Base-by-base conservation (phyloP, 2,797 vertebrate genomes). In the Clarias platycephalus region DNA sequence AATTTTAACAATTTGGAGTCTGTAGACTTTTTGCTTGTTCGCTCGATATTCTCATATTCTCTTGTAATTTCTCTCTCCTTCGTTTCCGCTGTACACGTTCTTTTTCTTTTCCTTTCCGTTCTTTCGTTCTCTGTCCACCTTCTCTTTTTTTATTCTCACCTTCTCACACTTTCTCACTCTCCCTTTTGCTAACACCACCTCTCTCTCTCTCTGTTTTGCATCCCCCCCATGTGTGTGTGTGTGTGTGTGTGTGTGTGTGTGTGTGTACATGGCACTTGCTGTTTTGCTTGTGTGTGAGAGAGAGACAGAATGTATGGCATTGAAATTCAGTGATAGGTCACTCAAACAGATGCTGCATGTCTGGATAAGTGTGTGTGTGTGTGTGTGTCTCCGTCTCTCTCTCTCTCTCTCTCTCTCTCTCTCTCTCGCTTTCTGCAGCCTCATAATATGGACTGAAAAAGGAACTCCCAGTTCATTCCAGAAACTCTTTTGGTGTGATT, bases 331-430 rank as follows among this genome's bases (percentile, higher is more conserved):
- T 58, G 79, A 26, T 75, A 40, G 72, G 75, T 60, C 60, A 83
- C 49, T 55, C 58, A 83, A 83, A 83, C 83, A 85, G 68, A 85
- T 87, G 81, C 86, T 85, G 62, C n/a, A 28, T 82, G 83, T 85
- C 58, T 62, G 58, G 34, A 0, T 62, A n/a, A 77, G 55, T 40
- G 31, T 60, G 22, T 60, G 75, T 5, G 57, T 60, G 60, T 78
- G 31, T 62, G 31, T 60, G 82, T 49, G 60, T 80, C 20, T 44
- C 5, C 9, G 7, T 44, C 5, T 44, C 0, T 44, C 1, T 49
- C 1, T 49, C 9, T 12, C 40, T 49, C 44, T 49, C 49, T 53
- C 49, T 49, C 44, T 49, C 44, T 49, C 1, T 53, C 49, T 53
- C 0, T 53, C 49, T 53, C 49, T 13, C 49, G 49, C 49, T 53